Conservation (phyloP, 2,888 invertebrate genomes). For the Dasysyrphus tricinctus region DNA sequence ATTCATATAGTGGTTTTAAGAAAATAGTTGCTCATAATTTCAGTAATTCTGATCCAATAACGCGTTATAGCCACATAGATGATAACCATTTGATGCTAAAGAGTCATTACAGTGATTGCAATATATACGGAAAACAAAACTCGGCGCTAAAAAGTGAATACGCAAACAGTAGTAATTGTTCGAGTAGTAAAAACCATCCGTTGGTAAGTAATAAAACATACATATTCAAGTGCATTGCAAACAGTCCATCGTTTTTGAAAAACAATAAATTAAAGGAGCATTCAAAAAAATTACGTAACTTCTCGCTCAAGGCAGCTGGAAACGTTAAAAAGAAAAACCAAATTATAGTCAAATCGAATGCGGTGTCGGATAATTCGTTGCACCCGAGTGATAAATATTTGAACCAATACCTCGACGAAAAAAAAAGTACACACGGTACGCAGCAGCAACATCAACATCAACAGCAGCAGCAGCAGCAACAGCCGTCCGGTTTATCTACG, state of each 20-base stretch:
- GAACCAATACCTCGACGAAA: constrained; percentile 82
- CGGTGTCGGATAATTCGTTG: constrained; percentile 82
- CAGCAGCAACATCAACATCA: constrained; percentile 12
- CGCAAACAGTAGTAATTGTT: constrained; percentile 76
- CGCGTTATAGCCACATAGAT: constrained; percentile 77
- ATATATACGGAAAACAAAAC: constrained; percentile 80
- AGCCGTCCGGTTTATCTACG: constrained; percentile 76
- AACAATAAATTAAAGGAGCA: constrained; percentile 83
- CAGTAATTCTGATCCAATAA: constrained; percentile 79
- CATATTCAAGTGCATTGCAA: constrained; percentile 83
- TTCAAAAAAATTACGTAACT: constrained; percentile 82
- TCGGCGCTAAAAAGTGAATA: constrained; percentile 78
- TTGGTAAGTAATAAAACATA: constrained; percentile 82
- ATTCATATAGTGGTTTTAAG: constrained; percentile 73
- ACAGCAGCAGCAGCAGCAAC: constrained; percentile 34
- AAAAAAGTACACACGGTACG: constrained; percentile 79
- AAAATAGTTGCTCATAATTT: constrained; percentile 79
- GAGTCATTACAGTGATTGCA: constrained; percentile 82
- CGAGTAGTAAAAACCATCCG: constrained; percentile 79
- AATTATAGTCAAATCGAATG: constrained; percentile 82
- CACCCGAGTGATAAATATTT: constrained; percentile 83
- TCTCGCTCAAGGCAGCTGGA: constrained; percentile 81
- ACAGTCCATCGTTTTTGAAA: constrained; percentile 83
- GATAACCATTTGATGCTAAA: constrained; percentile 79
- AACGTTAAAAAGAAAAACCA: constrained; percentile 82